Evolutionary conservation across 1,140 invertebrate species (phyloP).

Genomic region (Aphidius ervi): DNA sequence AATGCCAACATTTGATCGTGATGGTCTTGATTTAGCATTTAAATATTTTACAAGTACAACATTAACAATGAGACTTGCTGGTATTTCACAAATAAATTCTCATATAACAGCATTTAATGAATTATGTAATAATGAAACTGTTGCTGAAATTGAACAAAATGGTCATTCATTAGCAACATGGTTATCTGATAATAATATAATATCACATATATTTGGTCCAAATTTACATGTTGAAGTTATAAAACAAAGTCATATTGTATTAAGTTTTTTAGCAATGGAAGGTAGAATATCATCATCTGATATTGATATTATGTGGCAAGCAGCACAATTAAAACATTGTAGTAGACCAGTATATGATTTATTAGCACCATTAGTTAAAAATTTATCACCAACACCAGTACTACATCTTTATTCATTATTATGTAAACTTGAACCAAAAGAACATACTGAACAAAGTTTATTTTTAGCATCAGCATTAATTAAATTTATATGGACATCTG

Average conservation of each 20-base stretch:
- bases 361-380: conserved; percentile 83
- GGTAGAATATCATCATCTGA: conserved; percentile 86
- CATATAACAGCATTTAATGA: conserved; percentile 89
- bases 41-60: conserved; percentile 94
- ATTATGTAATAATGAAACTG: conserved; percentile 79
- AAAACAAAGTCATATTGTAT: conserved; percentile 89
- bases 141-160: conserved; percentile 77
- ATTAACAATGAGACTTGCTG: conserved; percentile 84
- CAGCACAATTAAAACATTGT: conserved; percentile 91
- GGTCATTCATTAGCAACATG: conserved; percentile 82
- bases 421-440: conserved; percentile 78
- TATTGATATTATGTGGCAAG: conserved; percentile 89
- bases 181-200: conserved; percentile 86
- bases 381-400: conserved; percentile 80
- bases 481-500: conserved; percentile 84
- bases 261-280: conserved; percentile 90
- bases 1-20: conserved; percentile 75
- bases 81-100: conserved; percentile 91
- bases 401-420: conserved; percentile 82
- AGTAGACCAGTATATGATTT: conserved; percentile 89
- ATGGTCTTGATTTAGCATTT: conserved; percentile 86
- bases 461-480: conserved; percentile 84
- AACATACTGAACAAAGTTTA: conserved; percentile 90
- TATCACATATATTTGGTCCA: conserved; percentile 91
- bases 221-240: conserved; percentile 94